phyloP scores from a whole-genome alignment of 2,113 vertebrate species.

The Apeltes quadracus region DNA sequence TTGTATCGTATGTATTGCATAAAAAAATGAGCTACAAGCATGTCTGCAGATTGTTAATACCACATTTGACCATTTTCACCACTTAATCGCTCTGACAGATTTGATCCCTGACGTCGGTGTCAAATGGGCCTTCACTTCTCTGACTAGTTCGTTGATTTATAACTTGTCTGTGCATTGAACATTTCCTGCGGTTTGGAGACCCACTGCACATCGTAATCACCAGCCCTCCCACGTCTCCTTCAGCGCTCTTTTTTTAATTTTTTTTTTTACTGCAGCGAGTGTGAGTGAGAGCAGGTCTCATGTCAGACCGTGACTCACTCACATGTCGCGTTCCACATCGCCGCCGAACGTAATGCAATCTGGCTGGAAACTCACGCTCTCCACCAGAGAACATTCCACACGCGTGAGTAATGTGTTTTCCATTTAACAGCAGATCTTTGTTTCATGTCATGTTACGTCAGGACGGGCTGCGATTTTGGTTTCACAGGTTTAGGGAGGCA shows the following conservation, averaged over 20 bases:
- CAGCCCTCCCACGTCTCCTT: conserved; percentile 20
- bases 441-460: conserved; percentile 45
- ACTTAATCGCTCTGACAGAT: neutral
- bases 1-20: neutral
- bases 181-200: conserved; percentile 32
- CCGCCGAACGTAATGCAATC: conserved; percentile 40
- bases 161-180: neutral
- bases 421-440: conserved; percentile 30
- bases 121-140: neutral
- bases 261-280: conserved; percentile 10
- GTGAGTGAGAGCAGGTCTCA: conserved; percentile 14
- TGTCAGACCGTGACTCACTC: conserved; percentile 47
- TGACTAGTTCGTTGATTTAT: conserved; percentile 28
- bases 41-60: neutral
- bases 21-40: neutral
- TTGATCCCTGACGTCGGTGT: neutral
- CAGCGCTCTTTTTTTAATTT: conserved; percentile 2
- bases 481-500: neutral
- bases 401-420: conserved; percentile 48
- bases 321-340: conserved; percentile 27
- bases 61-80: neutral
- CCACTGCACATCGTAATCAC: conserved; percentile 33
- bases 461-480: neutral
- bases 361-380: conserved; percentile 43
- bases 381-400: conserved; percentile 45